These are phyloP conservation scores for Scomberomorus guttatus DNA, from an alignment of 2,797 vertebrate species.

Conservation along the genomic window DNA sequence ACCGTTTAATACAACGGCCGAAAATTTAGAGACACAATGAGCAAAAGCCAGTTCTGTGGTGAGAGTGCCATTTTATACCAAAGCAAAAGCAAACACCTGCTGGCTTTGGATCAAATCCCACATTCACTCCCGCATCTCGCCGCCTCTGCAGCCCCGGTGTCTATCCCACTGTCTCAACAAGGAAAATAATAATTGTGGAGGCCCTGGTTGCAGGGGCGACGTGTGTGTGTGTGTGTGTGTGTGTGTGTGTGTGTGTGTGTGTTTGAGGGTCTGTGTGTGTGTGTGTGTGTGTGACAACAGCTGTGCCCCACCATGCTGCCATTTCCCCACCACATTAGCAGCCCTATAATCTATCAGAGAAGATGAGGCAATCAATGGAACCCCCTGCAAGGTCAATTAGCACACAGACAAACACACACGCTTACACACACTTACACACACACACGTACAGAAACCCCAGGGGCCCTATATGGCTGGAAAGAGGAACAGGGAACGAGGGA, in stretches of 20 bases:
- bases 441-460: conserved; percentile 56
- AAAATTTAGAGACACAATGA: too few relatives aligned
- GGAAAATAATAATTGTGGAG: conserved; percentile 68
- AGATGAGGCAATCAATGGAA: conserved; percentile 98
- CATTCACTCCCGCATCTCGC: conserved; percentile 33
- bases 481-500: conserved; percentile 35
- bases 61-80: neutral
- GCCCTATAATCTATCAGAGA: conserved; percentile 99
- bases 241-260: conserved; percentile 50
- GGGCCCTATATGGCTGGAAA: conserved; percentile 64
- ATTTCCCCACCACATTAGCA: conserved; percentile 99
- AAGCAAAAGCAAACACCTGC: conserved; percentile 52
- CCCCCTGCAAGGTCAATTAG: conserved; percentile 97
- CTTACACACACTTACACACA: conserved; percentile 53
- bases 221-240: conserved; percentile 2
- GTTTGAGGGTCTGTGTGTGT: conserved; percentile 30
- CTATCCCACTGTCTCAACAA: conserved; percentile 52
- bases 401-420: conserved; percentile 65
- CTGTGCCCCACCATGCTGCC: conserved; percentile 86
- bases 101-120: conserved; percentile 71
- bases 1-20: too few relatives aligned
- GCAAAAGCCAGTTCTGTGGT: too few relatives aligned
- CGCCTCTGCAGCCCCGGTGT: conserved; percentile 14
- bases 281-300: conserved; percentile 71
- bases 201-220: conserved; percentile 37